Evolutionary conservation across 2,113 vertebrate genomes (phyloP), one percentile per base, ranked within the genome.

Genomic region (Neodontobutis hainanensis): DNA sequence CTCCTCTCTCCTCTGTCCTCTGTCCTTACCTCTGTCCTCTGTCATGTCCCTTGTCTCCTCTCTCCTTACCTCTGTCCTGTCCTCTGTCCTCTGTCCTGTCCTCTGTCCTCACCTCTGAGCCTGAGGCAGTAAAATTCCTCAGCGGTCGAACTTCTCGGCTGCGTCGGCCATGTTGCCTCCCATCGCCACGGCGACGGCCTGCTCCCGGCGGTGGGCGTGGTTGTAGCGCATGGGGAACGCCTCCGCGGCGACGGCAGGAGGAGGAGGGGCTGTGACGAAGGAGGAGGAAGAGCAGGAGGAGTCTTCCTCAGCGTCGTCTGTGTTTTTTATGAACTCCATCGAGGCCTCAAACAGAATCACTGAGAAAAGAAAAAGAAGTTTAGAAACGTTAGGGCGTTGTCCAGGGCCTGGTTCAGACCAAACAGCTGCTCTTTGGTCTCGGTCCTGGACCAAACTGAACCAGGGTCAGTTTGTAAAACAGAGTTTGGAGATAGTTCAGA

Each of bases 321-420:
- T 35, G 10, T 80, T 81, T 90, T n/a, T 55, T 1, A 92, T 72
- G 48, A 94, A 93, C 88, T 93, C 93, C 89, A 92, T 86, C 2
- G 92, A 91, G 0, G 90, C 87, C 19, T 90, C 83, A 44, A 90
- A 92, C n/a, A 94, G 73, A 8, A 84, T 40, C 1, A 47, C 79
- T 88, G 75, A 4, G 12, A 9, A 47, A 10, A 57, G 9, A 19
- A 27, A 49, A n/a, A n/a, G n/a, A n/a, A n/a, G n/a, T n/a, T n/a
- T n/a, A n/a, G n/a, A n/a, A n/a, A n/a, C n/a, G n/a, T n/a, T n/a
- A n/a, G n/a, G n/a, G n/a, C n/a, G n/a, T n/a, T n/a, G n/a, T n/a
- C n/a, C n/a, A n/a, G n/a, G n/a, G n/a, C n/a, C n/a, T n/a, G n/a
- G n/a, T n/a, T n/a, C n/a, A n/a, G n/a, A n/a, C n/a, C n/a, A n/a